phyloP scores from a whole-genome alignment of 1,140 invertebrate species.

The Pseudoatta argentina region DNA sequence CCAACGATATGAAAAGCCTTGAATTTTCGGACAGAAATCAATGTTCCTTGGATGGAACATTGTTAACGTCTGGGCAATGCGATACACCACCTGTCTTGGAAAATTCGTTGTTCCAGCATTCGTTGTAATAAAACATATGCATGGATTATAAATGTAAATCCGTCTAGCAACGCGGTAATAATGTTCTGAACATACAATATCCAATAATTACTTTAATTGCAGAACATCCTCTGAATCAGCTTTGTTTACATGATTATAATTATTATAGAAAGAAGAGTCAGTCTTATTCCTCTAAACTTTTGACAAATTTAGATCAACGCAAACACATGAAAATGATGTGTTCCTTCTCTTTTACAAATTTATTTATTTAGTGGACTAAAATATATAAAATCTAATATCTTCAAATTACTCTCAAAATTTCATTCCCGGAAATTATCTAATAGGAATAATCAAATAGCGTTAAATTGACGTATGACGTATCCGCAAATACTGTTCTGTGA shows the following conservation, averaged over 20 bases:
- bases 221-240: neutral
- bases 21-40: constrained; percentile 28
- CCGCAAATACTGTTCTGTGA: neutral
- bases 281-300: neutral
- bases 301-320: neutral
- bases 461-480: neutral
- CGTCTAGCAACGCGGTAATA: neutral
- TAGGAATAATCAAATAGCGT: neutral
- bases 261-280: neutral
- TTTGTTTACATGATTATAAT: constrained; percentile 11
- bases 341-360: neutral
- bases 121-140: neutral
- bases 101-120: neutral
- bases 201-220: constrained; percentile 13
- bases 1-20: constrained; percentile 21
- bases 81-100: constrained; percentile 17
- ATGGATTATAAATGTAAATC: neutral
- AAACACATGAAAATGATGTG: neutral
- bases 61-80: constrained; percentile 11
- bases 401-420: neutral
- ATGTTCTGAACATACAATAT: neutral
- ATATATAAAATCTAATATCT: neutral
- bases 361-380: neutral
- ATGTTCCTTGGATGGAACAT: constrained; percentile 2
- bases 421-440: neutral